Conservation (phyloP, 1,140 invertebrate species). For the Meloidogyne hapla region DNA sequence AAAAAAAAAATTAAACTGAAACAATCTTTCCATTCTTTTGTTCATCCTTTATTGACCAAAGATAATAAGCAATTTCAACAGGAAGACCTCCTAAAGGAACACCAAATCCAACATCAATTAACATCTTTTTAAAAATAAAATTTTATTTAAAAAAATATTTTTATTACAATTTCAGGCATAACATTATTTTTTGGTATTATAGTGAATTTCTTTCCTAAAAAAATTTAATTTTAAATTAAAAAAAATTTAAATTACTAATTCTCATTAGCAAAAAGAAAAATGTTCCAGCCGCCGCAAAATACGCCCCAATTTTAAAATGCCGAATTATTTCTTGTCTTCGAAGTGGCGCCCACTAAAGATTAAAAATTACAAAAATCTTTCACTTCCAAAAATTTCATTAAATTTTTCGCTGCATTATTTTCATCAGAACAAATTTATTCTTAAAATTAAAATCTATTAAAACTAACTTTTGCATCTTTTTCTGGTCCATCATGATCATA, state of each 20-base stretch:
- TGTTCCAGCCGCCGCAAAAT: not conserved
- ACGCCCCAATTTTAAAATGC: not conserved
- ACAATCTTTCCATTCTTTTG: not conserved
- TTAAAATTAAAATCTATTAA: not conserved
- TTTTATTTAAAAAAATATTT: not conserved
- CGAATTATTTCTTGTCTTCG: not conserved
- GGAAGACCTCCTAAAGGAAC: not conserved
- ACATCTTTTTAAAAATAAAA: not conserved
- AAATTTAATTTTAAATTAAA: not conserved
- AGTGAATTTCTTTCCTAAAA: not conserved
- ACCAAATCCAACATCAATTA: slow-evolving; percentile 2
- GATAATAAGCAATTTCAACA: not conserved
- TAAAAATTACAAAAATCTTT: not conserved
- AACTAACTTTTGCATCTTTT: not conserved
- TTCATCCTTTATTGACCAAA: not conserved
- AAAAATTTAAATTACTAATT: slow-evolving; percentile 4
- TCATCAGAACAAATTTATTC: too few species aligned
- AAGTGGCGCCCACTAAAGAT: not conserved
- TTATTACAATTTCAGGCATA: not conserved
- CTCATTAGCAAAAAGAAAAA: not conserved
- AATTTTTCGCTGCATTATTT: too few species aligned
- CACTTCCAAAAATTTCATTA: too few species aligned
- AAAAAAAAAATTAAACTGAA: not conserved
- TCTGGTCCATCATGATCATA: not conserved
- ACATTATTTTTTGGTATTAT: not conserved